phyloP scores from a whole-genome alignment of 2,797 vertebrate genomes.

The Danio kyathit region DNA sequence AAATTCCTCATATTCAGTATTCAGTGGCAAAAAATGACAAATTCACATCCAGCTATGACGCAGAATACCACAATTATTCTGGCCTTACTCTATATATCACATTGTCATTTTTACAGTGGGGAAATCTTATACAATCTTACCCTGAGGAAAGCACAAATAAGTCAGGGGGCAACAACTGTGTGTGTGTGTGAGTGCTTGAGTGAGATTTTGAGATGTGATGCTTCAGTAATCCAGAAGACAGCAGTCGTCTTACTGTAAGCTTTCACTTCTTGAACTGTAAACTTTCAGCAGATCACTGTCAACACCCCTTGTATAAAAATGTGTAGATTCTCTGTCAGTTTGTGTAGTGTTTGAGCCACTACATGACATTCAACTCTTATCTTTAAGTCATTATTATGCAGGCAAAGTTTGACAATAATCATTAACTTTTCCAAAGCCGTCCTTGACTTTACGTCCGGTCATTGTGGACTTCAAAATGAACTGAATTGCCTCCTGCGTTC shows the following conservation, averaged over 20 bases:
- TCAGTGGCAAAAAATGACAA: background rate
- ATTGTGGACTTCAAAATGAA: conserved; percentile 1
- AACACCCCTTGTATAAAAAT: background rate
- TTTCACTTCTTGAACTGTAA: conserved; percentile 24
- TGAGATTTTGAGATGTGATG: background rate
- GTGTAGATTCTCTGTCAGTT: background rate
- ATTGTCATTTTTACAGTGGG: background rate
- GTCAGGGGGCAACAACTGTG: background rate
- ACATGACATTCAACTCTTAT: background rate
- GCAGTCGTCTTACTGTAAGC: conserved; percentile 13
- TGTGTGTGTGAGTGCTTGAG: background rate
- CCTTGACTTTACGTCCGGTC: conserved; percentile 23
- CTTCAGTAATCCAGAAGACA: conserved; percentile 6
- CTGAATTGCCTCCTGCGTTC: conserved; percentile 4
- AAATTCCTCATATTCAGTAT: background rate
- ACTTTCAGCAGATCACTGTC: background rate
- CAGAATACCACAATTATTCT: background rate
- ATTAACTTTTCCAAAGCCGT: conserved; percentile 19
- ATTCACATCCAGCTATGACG: background rate
- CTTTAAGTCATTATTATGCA: background rate
- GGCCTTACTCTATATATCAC: background rate
- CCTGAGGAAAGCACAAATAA: background rate
- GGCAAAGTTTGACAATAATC: background rate
- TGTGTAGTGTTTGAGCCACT: background rate
- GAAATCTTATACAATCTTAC: conserved; percentile 1